Base-by-base conservation (phyloP, 2,113 vertebrate genomes). In the Rhodinocichla rosea region DNA sequence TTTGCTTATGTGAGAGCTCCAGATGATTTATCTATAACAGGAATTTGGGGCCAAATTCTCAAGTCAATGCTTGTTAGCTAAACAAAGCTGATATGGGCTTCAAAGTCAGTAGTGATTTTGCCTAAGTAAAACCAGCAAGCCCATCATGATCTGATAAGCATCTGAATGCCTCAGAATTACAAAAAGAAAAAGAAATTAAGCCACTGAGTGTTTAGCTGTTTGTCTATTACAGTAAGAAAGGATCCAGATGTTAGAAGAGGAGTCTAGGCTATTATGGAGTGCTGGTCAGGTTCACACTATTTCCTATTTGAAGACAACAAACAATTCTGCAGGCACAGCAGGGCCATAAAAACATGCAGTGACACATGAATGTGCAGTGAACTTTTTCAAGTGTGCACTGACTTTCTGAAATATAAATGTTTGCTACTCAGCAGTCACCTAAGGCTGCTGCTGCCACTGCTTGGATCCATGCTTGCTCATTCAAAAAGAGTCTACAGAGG, bases 41-140 rank as follows among this genome's bases (percentile, higher is more conserved):
- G 92, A 94, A 94, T 96, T 53, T 71, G 40, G 79, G 89, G 93
- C 85, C 88, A 92, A 94, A 97, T 94, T 95, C 94, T 97, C 71
- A 87, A 94, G 93, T 92, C 94, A 92, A 70, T 90, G 77, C 68
- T 93, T 82, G 52, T 95, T 95, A 95, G 82, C 85, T 83, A 95
- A 89, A 95, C 91, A 94, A 94, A 92, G 82, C 53, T 96, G 94
- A 94, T 68, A 90, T 0, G 11, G 73, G 85, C 93, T 96, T 96
- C 96, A 96, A 96, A 97, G 94, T 94, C 85, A 86, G 57, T 37
- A 69, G 37, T 89, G 85, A 92, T 90, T 95, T 94, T 95, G 83
- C 87, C 75, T 96, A 97, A 94, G 92, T 90, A 83, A 92, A 95
- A 95, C 8, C 96, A 95, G 94, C 83, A 93, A 95, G 52, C 63